These are phyloP conservation scores for Bryconaethiops microstoma DNA, from an alignment of 2,797 vertebrate species.

Conservation along the genomic window DNA sequence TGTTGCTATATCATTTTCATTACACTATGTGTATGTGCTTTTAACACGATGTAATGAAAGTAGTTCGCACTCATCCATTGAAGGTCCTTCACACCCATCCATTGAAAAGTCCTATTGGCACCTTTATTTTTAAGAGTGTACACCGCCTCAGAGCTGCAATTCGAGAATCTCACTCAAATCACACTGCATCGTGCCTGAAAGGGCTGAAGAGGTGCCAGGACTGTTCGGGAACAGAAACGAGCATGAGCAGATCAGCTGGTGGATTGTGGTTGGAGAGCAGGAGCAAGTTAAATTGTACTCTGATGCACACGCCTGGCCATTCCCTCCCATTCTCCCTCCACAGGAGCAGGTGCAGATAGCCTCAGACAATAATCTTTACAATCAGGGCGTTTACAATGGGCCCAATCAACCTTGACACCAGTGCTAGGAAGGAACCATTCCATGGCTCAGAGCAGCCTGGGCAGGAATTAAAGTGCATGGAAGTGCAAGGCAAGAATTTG, in stretches of 20 bases:
- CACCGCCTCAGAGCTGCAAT: neutral
- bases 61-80: neutral
- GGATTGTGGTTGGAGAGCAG: slow-evolving; percentile 2
- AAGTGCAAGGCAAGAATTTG: slow-evolving; percentile 2
- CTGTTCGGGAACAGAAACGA: neutral
- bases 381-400: slow-evolving; percentile 57
- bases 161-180: slow-evolving; percentile 1
- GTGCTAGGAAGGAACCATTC: slow-evolving; percentile 38
- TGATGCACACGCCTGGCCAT: slow-evolving; percentile 19
- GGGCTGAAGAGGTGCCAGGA: neutral
- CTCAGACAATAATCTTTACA: slow-evolving; percentile 53
- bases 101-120: neutral
- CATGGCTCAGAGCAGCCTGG: slow-evolving; percentile 20
- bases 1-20: no score
- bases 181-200: neutral
- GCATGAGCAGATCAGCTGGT: neutral
- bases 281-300: slow-evolving; percentile 21
- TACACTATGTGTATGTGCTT: no score
- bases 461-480: neutral
- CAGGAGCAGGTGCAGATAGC: slow-evolving; percentile 55
- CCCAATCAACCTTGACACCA: slow-evolving; percentile 55
- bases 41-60: no score
- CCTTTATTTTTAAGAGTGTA: neutral
- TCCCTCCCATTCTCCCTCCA: slow-evolving; percentile 38
- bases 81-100: neutral